phyloP scores from a whole-genome alignment of 1,140 invertebrate genomes.

The Lasioglossum baleicum region DNA sequence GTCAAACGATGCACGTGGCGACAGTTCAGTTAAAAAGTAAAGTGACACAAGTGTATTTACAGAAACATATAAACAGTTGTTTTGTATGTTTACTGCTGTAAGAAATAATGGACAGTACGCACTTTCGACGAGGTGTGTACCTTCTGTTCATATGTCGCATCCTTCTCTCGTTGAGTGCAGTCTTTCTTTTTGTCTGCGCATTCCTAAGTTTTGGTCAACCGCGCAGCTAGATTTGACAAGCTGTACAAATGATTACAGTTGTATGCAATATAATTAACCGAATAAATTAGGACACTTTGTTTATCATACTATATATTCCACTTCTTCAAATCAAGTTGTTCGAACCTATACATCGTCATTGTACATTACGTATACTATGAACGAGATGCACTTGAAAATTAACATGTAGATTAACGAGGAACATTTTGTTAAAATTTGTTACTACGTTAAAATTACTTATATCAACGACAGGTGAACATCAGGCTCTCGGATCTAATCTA shows the following conservation, averaged over 20 bases:
- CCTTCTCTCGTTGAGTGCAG: too few species aligned
- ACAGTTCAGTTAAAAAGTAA: too few species aligned
- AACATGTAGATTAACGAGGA: neutral
- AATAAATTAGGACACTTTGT: neutral
- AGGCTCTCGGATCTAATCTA: neutral
- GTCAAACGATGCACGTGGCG: too few species aligned
- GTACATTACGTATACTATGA: neutral
- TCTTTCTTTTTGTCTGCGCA: too few species aligned
- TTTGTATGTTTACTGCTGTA: too few species aligned
- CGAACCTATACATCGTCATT: neutral
- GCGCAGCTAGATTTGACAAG: too few species aligned
- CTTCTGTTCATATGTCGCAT: too few species aligned
- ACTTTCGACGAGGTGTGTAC: too few species aligned
- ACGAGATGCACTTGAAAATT: neutral
- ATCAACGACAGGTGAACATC: neutral
- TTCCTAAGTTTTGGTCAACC: too few species aligned
- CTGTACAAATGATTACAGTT: neutral
- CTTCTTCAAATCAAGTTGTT: neutral
- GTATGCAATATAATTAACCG: neutral
- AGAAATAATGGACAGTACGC: too few species aligned
- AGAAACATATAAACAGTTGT: too few species aligned
- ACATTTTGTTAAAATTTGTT: neutral
- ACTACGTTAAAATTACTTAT: neutral
- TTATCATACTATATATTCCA: constrained; percentile 14
- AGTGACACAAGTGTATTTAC: too few species aligned